phyloP scores from a whole-genome alignment of 2,888 invertebrate genomes.

The Ommatoiulus sabulosus region DNA sequence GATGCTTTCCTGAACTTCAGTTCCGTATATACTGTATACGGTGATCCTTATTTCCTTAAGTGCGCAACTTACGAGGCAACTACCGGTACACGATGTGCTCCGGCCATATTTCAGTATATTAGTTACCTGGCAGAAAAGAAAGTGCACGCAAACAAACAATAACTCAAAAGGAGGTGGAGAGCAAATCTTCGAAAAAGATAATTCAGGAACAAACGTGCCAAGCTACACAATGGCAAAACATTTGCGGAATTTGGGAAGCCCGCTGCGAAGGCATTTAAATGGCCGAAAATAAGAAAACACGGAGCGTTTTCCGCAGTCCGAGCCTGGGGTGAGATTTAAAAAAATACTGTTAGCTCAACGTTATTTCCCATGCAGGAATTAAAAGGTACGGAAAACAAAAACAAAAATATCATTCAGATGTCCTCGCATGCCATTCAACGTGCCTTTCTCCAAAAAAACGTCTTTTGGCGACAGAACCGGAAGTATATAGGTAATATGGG shows the following conservation, averaged over 20 bases:
- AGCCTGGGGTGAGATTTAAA: background rate
- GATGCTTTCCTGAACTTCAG: background rate
- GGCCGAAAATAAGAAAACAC: background rate
- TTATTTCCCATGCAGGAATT: background rate
- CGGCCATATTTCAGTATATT: background rate
- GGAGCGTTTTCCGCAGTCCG: background rate
- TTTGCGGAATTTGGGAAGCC: background rate
- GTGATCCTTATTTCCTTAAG: background rate
- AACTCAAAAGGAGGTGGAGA: conserved; percentile 36
- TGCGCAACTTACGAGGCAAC: background rate
- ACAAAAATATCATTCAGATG: conserved; percentile 9
- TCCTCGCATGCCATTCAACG: background rate
- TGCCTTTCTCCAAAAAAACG: background rate
- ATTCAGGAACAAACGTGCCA: conserved; percentile 31
- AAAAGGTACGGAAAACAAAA: background rate
- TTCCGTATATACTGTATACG: background rate
- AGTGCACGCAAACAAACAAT: conserved; percentile 40
- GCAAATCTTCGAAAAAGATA: conserved; percentile 23
- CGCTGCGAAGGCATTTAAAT: conserved; percentile 1
- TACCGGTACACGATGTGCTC: background rate
- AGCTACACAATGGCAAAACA: background rate
- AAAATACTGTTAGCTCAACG: conserved; percentile 6
- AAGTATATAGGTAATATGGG: background rate
- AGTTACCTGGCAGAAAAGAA: conserved; percentile 31
- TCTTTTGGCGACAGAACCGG: background rate